Percentiles rank a stretch among this genome's conserved stretches.
phyloP scores from a whole-genome alignment of 2,888 invertebrate species.

The Scaptomyza cyrtandrae region DNA sequence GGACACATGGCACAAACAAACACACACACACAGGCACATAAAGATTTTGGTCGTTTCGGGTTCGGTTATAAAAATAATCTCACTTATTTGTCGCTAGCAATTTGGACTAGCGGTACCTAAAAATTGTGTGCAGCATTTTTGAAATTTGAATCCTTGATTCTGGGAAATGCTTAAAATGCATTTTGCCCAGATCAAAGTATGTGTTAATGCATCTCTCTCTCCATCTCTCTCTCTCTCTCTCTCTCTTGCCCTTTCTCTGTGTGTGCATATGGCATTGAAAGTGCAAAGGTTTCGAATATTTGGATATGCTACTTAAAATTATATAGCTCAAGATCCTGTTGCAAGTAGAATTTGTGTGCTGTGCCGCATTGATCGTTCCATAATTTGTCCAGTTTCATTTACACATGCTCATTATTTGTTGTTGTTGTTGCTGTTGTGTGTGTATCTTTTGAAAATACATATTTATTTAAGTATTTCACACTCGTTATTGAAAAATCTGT shows the following conservation, averaged over 20 bases:
- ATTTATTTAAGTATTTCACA: conserved; percentile 77
- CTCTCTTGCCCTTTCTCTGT: not conserved
- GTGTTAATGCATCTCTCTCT: conserved; percentile 30
- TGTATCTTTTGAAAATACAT: conserved; percentile 37
- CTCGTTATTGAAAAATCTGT: conserved; percentile 73
- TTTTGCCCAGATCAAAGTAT: conserved; percentile 60
- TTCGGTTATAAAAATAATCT: conserved; percentile 78
- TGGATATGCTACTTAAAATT: conserved; percentile 58
- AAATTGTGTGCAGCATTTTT: conserved; percentile 42
- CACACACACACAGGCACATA: conserved; percentile 22
- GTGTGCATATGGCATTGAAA: conserved; percentile 18
- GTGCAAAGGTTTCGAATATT: not conserved
- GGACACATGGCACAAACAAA: conserved; percentile 53
- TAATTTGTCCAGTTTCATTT: conserved; percentile 64
- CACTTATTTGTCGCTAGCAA: conserved; percentile 72
- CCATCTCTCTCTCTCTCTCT: not conserved
- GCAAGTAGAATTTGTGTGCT: conserved; percentile 18
- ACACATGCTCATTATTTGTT: conserved; percentile 46
- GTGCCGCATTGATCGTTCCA: conserved; percentile 32
- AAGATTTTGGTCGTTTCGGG: conserved; percentile 25
- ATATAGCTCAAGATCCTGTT: conserved; percentile 42
- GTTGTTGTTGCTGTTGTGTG: not conserved
- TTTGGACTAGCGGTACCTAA: conserved; percentile 47
- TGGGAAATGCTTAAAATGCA: conserved; percentile 53
- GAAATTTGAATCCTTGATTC: conserved; percentile 79